Evolutionary conservation across 1,140 invertebrate species (phyloP), one percentile per base, ranked within the genome.

Genomic region (Paralvinella palmiformis): DNA sequence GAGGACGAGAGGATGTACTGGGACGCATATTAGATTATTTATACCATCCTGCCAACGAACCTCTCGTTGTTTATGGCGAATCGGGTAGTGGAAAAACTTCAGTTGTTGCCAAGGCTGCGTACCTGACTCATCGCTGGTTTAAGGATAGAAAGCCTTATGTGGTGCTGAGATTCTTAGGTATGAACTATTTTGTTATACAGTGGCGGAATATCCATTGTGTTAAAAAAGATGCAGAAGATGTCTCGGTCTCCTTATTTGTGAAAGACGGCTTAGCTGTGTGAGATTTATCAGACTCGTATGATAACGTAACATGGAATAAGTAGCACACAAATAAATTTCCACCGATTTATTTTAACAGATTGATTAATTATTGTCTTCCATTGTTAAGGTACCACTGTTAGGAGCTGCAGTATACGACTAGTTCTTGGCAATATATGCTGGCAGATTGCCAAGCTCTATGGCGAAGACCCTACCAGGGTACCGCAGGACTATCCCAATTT

Each of bases 351-450:
- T n/a, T n/a, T n/a, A n/a, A n/a, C n/a, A n/a, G n/a, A n/a, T n/a
- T n/a, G n/a, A n/a, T n/a, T n/a, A n/a, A n/a, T n/a, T n/a, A n/a
- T n/a, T n/a, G n/a, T n/a, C n/a, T n/a, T n/a, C n/a, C n/a, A n/a
- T 32, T 2, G n/a, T 41, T 0, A 57, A 65, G 64, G 64, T 10
- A 97, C 94, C 15, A 96, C 92, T 13, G 92, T 93, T 13, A 92
- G 96, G 73, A 92, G 90, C 63, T 94, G 90, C 67, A 91, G 91
- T 35, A 83, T 96, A 31, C 91, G 91, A 1, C 92, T 92, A 0
- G 91, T 93, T 2, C 82, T 96, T 6, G 92, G 93, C 68, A 95
- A 91, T 37, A 91, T 96, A 65, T 96, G 93, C 80, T 91, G 96
- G 64, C 64, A 65, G 33, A 62, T 65, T n/a, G 64, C 58, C 27